Evolutionary conservation across 2,888 invertebrate genomes (phyloP).

Genomic region (Seira musarum): DNA sequence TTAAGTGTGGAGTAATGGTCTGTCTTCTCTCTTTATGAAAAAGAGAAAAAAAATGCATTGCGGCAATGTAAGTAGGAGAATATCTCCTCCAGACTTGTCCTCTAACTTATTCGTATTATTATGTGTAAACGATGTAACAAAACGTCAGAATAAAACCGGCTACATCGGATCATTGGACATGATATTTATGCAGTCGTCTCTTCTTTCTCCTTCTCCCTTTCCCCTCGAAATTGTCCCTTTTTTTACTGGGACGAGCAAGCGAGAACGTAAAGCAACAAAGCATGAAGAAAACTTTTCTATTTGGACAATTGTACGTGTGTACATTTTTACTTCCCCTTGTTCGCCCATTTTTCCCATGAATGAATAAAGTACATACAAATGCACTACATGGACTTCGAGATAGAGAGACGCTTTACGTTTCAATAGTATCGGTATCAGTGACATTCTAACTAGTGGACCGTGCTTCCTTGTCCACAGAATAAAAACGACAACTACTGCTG

Average conservation of each 20-base stretch:
- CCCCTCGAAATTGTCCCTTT: constrained; percentile 8
- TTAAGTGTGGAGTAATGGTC: constrained; percentile 2
- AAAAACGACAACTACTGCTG: constrained; percentile 31
- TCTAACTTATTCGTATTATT: constrained; percentile 8
- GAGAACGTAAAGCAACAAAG: constrained; percentile 11
- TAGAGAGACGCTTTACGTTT: not conserved
- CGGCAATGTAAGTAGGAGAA: not conserved
- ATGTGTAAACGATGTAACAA: constrained; percentile 17
- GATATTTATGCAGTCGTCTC: constrained; percentile 69
- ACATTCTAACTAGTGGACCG: constrained; percentile 49
- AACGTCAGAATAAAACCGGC: constrained; percentile 63
- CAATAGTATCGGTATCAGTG: constrained; percentile 4
- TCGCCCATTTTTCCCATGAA: constrained; percentile 12
- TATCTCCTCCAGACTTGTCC: not conserved
- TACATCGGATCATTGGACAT: constrained; percentile 70
- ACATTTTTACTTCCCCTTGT: constrained; percentile 13
- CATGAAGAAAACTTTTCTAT: constrained; percentile 13
- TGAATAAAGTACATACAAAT: constrained; percentile 3
- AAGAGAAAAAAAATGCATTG: not conserved
- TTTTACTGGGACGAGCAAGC: not conserved
- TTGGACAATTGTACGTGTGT: constrained; percentile 11
- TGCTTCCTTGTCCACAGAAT: constrained; percentile 47
- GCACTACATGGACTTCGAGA: not conserved
- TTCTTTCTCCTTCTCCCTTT: constrained; percentile 32
- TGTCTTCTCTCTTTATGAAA: constrained; percentile 4